These are phyloP conservation scores for Erebia aethiops DNA, from an alignment of 2,888 invertebrate species.

Conservation along the genomic window DNA sequence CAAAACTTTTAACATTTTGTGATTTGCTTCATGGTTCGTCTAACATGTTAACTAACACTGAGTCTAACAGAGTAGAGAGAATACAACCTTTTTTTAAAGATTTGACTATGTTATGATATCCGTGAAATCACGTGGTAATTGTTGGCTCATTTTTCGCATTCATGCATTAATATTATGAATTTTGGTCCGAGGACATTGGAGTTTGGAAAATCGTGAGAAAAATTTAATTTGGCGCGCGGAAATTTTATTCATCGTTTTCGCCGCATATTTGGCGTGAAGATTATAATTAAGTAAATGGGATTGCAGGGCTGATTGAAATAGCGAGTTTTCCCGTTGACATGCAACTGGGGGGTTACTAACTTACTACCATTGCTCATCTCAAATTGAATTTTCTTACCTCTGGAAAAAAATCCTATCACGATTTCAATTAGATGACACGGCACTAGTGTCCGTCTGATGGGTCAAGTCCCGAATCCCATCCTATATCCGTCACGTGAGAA, in stretches of 20 bases:
- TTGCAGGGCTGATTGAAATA: no score
- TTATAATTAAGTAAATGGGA: no score
- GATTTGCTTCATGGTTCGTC: background rate
- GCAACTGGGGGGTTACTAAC: no score
- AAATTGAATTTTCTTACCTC: background rate
- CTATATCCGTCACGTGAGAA: constrained; percentile 6
- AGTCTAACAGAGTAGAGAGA: no score
- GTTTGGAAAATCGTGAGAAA: no score
- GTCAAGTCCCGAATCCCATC: constrained; percentile 6
- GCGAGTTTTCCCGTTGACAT: no score
- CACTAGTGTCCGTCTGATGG: background rate
- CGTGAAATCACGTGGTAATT: background rate
- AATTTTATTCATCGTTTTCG: no score
- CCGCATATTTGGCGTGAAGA: no score
- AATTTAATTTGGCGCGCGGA: no score
- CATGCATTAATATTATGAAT: background rate
- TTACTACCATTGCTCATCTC: background rate
- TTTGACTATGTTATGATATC: background rate
- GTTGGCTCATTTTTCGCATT: background rate
- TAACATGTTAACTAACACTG: background rate
- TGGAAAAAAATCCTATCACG: background rate
- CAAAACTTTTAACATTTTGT: background rate
- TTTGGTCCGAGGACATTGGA: no score
- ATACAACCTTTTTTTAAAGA: background rate
- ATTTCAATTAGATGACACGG: background rate